Evolutionary conservation across 2,888 invertebrate genomes (phyloP), one percentile per base, ranked within the genome.

Genomic region (Entomobrya proxima): DNA sequence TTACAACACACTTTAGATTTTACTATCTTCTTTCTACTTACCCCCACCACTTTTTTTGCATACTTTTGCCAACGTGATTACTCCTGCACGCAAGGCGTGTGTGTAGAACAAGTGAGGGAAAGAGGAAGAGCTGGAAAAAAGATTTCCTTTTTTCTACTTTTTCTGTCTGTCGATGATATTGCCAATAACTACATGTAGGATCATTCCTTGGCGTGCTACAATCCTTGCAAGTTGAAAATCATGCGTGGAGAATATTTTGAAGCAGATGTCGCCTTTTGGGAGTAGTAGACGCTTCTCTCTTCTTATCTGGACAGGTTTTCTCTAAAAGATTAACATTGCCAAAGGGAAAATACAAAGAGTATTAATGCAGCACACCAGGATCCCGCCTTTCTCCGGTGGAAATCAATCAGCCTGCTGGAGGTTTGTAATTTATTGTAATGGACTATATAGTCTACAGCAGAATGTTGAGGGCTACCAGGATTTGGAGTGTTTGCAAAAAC

Each of bases 31-130:
- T 35, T 35, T 52, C 32, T 13, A 15, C 21, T 52, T 35, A 27
- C 55, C 11, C 6, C 27, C 72, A 47, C 47, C 47, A 24, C 40
- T 47, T 35, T 32, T 55, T 79, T 69, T 72, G 72, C 55, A 72
- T 55, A 80, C 69, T 80, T 80, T 80, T 6, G 18, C 72, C 72
- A 72, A 80, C 72, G 72, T 40, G 79, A 80, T 80, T 80, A 74
- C 52, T 52, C 27, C n/a, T 7, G 35, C 27, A 55, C 27, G 11
- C 27, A 27, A 6, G 47, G 47, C n/a, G 15, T 37, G 37, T 37
- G 37, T 37, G 47, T 11, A 13, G 7, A 21, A 18, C 18, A 50
- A 21, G 21, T 2, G 2, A n/a, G n/a, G n/a, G n/a, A n/a, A n/a
- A n/a, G n/a, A n/a, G n/a, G n/a, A n/a, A n/a, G n/a, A n/a, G n/a